Conservation (phyloP, 2,888 invertebrate genomes). For the Agrenia bidenticulata region DNA sequence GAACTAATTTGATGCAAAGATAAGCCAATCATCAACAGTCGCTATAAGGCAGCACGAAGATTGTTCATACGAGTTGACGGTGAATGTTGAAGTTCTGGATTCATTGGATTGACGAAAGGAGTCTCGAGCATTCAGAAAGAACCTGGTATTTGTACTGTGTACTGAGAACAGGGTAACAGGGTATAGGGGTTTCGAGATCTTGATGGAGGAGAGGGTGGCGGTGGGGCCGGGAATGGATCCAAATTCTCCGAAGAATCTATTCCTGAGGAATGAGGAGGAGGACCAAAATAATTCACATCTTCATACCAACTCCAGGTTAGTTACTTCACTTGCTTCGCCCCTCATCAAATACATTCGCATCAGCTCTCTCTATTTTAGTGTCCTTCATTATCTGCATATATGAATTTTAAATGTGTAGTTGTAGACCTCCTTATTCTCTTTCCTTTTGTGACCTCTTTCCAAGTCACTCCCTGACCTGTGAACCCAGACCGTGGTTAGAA, state of each 20-base stretch:
- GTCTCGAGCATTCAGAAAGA: too few relatives aligned
- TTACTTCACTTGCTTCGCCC: constrained; percentile 2
- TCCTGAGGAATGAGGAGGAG: constrained; percentile 36
- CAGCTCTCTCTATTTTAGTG: too few relatives aligned
- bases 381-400: too few relatives aligned
- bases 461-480: too few relatives aligned
- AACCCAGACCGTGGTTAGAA: too few relatives aligned
- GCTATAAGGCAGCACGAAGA: neutral
- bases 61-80: too few relatives aligned
- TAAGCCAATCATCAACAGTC: neutral
- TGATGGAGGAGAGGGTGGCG: neutral
- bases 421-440: too few relatives aligned
- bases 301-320: constrained; percentile 23
- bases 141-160: neutral
- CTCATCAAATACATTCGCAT: neutral
- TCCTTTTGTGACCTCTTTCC: too few relatives aligned
- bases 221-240: constrained; percentile 38
- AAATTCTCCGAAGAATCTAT: constrained; percentile 37
- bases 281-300: constrained; percentile 38
- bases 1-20: too few relatives aligned
- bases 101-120: too few relatives aligned
- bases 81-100: too few relatives aligned
- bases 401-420: too few relatives aligned
- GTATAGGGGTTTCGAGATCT: neutral
- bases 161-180: neutral